Conservation (phyloP, 2,888 invertebrate species). For the Temnothorax unifasciatus region DNA sequence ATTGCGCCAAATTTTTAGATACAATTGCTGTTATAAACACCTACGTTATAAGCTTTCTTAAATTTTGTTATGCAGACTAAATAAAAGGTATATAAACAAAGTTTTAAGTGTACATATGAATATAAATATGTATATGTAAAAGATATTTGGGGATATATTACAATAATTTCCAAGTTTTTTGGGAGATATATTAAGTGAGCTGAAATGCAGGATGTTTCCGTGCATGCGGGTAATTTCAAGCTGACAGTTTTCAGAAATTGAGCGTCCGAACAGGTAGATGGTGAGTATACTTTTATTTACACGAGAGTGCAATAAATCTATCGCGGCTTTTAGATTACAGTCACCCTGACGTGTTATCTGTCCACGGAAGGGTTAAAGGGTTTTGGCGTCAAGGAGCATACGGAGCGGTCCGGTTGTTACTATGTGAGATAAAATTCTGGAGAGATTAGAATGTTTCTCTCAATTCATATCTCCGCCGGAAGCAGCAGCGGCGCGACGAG, state of each 20-base stretch:
- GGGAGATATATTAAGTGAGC: not conserved
- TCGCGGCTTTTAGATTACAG: slow-evolving; percentile 28
- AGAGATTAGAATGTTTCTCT: slow-evolving; percentile 72
- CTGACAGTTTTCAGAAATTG: slow-evolving; percentile 15
- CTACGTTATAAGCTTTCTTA: not conserved
- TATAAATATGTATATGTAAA: not conserved
- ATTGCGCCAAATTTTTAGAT: not conserved
- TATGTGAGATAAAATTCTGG: slow-evolving; percentile 75
- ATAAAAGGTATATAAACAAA: not conserved
- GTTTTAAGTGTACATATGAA: not conserved
- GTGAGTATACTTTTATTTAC: slow-evolving; percentile 47
- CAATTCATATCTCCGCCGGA: slow-evolving; percentile 78
- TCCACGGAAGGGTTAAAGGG: slow-evolving; percentile 70
- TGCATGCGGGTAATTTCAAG: slow-evolving; percentile 17
- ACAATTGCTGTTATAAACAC: not conserved
- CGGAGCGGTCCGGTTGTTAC: slow-evolving; percentile 64
- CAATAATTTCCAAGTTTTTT: not conserved
- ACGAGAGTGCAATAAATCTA: slow-evolving; percentile 56
- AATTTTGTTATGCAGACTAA: not conserved
- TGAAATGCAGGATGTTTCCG: not conserved
- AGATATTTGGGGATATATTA: not conserved
- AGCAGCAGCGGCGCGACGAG: slow-evolving; percentile 63
- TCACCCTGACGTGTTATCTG: slow-evolving; percentile 63
- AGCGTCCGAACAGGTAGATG: not conserved
- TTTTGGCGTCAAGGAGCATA: slow-evolving; percentile 53